phyloP scores from a whole-genome alignment of 2,113 vertebrate species.

The Neopipo cinnamomea region DNA sequence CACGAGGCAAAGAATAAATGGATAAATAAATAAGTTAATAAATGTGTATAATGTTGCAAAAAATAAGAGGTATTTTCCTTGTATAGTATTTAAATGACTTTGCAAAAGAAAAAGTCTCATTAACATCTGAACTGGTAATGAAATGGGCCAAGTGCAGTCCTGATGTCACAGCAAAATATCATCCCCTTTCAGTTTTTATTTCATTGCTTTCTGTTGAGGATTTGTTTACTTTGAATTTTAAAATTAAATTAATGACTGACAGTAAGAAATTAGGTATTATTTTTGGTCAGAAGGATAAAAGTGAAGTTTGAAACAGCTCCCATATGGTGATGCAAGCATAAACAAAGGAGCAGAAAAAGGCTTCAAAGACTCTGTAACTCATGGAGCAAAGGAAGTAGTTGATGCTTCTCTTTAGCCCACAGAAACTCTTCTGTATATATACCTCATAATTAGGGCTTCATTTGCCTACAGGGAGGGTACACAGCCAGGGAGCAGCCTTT shows the following conservation, averaged over 20 bases:
- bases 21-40: neutral
- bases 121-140: neutral
- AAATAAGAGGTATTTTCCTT: neutral
- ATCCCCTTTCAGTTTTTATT: neutral
- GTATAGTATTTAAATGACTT: neutral
- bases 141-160: neutral
- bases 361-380: neutral
- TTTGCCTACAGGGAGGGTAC: constrained; percentile 7
- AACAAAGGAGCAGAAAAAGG: neutral
- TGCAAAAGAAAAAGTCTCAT: neutral
- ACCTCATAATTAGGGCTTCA: constrained; percentile 46
- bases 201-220: neutral
- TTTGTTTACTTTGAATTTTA: neutral
- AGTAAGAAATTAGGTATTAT: neutral
- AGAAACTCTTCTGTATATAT: constrained; percentile 30
- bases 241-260: neutral
- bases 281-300: neutral
- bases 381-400: neutral
- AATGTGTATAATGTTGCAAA: neutral
- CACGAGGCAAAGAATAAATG: neutral
- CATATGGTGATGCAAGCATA: neutral
- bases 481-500: constrained; percentile 42
- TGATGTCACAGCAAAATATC: neutral
- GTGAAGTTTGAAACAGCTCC: neutral
- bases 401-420: neutral